Base-by-base conservation (phyloP, 2,797 vertebrate species). In the Galagoides demidoff region DNA sequence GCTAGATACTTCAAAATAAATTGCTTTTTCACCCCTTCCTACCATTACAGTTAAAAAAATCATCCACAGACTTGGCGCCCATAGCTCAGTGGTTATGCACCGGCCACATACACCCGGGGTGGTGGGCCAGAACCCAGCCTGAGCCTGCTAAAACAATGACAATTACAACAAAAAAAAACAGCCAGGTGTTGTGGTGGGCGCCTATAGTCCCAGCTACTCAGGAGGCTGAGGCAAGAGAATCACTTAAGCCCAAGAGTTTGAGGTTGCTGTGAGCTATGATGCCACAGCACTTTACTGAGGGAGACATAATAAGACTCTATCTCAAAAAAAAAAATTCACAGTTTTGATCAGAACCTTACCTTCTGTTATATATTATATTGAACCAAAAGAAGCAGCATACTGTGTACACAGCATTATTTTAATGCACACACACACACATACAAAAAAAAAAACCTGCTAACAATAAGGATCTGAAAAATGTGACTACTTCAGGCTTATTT, bases 381-480 rank as follows among this genome's bases (percentile, higher is more conserved):
- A 91, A 37, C 52, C 78, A 70, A 49, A 93, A 45, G 39, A 92
- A 90, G 31, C 52, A 39, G 57, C 27, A 43, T 2, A 86, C n/a
- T 7, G 84, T 90, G 85, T 89, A 78, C 87, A 73, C 43, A 89
- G 91, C 63, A 95, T 57, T 92, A 92, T 78, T 79, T 95, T 88
- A 79, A 14, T 27, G 49, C 19, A 16, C 49, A 52, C 49, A 52
- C 49, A 49, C 49, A 52, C 49, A 52, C 14, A 49, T 3, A 49
- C 45, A 89, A 90, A 37, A 61, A 83, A 92, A 78, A 31, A 94
- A 92, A 95, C 89, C 39, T 79, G 93, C 70, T 39, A 93, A 86
- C 73, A 95, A 29, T 55, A 76, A 82, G 66, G 89, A 96, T 90
- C 57, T 85, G 52, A 88, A 93, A 96, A 94, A 93, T 88, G 82